Evolutionary conservation across 2,797 vertebrate genomes (phyloP).

Genomic region (Sebastolobus altivelis): DNA sequence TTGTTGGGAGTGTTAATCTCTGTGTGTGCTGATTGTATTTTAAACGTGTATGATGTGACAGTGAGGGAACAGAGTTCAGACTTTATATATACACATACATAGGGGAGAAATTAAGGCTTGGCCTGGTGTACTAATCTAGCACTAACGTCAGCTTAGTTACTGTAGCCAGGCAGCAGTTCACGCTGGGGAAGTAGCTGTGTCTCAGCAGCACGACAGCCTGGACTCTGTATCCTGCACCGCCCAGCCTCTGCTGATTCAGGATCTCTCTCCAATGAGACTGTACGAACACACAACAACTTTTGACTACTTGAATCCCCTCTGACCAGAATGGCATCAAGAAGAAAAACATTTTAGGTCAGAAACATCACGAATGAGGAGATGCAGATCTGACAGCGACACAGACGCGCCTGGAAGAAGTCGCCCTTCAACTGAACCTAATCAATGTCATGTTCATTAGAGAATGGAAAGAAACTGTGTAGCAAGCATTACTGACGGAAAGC

Average conservation of each 20-base stretch:
- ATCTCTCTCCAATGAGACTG: slow-evolving; percentile 34
- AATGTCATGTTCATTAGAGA: slow-evolving; percentile 53
- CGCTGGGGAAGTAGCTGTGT: slow-evolving; percentile 49
- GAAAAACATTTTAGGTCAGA: slow-evolving; percentile 40
- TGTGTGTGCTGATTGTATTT: slow-evolving; percentile 71
- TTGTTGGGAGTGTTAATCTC: slow-evolving; percentile 68
- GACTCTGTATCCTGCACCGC: slow-evolving; percentile 51
- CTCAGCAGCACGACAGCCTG: slow-evolving; percentile 50
- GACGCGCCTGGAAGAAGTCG: slow-evolving; percentile 45
- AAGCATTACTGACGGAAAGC: slow-evolving; percentile 73
- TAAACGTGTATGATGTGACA: slow-evolving; percentile 59
- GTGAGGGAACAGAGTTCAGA: slow-evolving; percentile 44
- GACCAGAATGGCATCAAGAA: slow-evolving; percentile 30
- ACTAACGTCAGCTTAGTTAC: slow-evolving; percentile 69
- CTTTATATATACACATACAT: slow-evolving; percentile 55
- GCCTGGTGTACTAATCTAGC: slow-evolving; percentile 71
- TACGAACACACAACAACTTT: slow-evolving; percentile 39
- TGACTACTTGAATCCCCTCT: slow-evolving; percentile 69
- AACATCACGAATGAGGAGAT: slow-evolving; percentile 26
- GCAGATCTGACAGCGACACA: slow-evolving; percentile 37
- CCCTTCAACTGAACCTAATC: slow-evolving; percentile 67
- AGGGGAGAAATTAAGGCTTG: slow-evolving; percentile 61
- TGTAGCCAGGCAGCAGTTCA: slow-evolving; percentile 46
- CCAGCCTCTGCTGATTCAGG: slow-evolving; percentile 58
- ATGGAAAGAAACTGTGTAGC: slow-evolving; percentile 55